Evolutionary conservation across 2,888 invertebrate genomes (phyloP).

Genomic region (Cosmorhoe ocellata): DNA sequence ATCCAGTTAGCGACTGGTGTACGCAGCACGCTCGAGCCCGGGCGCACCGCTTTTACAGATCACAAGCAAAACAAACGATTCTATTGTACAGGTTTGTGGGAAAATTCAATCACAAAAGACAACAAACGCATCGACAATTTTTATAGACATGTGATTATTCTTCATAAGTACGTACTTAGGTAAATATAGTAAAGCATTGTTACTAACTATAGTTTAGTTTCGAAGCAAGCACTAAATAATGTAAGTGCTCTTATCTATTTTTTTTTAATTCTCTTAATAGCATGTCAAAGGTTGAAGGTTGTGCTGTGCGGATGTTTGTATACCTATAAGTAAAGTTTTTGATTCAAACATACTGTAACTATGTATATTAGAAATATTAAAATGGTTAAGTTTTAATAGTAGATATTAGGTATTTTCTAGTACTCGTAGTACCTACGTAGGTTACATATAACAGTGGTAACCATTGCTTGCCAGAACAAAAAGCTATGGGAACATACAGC

Average conservation of each 20-base stretch:
- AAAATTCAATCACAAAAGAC: conserved; percentile 68
- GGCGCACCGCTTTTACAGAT: conserved; percentile 52
- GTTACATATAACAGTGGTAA: conserved; percentile 24
- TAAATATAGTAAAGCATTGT: too few relatives aligned
- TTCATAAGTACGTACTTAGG: conserved; percentile 33
- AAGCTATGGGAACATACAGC: conserved; percentile 58
- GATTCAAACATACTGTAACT: too few relatives aligned
- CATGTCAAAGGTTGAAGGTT: too few relatives aligned
- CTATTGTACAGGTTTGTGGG: conserved; percentile 72
- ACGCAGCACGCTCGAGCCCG: conserved; percentile 42
- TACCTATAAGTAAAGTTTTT: too few relatives aligned
- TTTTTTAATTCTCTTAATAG: too few relatives aligned
- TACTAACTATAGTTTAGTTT: conserved; percentile 25
- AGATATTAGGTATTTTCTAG: conserved; percentile 4
- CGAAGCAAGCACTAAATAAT: too few relatives aligned
- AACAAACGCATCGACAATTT: conserved; percentile 52
- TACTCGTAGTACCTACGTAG: background rate
- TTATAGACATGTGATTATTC: conserved; percentile 35
- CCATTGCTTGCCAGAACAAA: conserved; percentile 55
- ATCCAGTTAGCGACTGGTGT: conserved; percentile 58
- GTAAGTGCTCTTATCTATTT: too few relatives aligned
- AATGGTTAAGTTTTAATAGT: conserved; percentile 16
- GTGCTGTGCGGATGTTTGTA: too few relatives aligned
- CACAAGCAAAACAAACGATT: conserved; percentile 67
- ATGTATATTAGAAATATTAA: conserved; percentile 3